Evolutionary conservation across 2,113 vertebrate genomes (phyloP), one percentile per base, ranked within the genome.

Genomic region (Hippocampus barbouri): DNA sequence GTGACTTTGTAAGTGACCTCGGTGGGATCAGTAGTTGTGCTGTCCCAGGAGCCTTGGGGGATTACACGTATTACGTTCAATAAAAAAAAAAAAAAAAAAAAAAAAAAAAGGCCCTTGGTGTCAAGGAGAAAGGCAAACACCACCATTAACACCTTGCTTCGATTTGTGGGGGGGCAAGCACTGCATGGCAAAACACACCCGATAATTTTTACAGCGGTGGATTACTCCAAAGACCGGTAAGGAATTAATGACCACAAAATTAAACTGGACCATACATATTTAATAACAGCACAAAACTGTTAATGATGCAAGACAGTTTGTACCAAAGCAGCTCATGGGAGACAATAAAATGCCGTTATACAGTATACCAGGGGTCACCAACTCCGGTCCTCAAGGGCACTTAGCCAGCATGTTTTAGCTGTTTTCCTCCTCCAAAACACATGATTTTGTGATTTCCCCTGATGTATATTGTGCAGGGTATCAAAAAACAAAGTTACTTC

Each of bases 21-120:
- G 53, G 70, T 59, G 75, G 88, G 88, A 91, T 89, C 88, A 85
- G 87, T 79, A 27, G 25, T 25, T 76, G 62, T 69, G 81, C 80
- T 89, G 88, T 91, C 88, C 83, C 72, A 25, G 80, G 77, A 85
- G 90, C 88, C 91, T 89, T 89, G 78, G 79, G 89, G 91, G 89
- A 91, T 91, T 92, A 92, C 92, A 93, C 78, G 77, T 89, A 91
- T 92, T 87, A 88, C 87, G 88, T 92, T 93, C 92, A 93, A 93
- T 93, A 92, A 89, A 88, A 89, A 88, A 82, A 84, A 88, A 80
- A 82, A 84, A 88, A 80, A n/a, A 92, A 89, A 88, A 89, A 88
- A 92, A 89, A 88, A 89, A 88, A 82, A 84, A 88, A 80, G 83
- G 85, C 90, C 83, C 85, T 91, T 88, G 83, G 87, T 92, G 92